These are phyloP conservation scores for Rhagonycha fulva DNA, from an alignment of 2,888 invertebrate genomes.

Conservation along the genomic window DNA sequence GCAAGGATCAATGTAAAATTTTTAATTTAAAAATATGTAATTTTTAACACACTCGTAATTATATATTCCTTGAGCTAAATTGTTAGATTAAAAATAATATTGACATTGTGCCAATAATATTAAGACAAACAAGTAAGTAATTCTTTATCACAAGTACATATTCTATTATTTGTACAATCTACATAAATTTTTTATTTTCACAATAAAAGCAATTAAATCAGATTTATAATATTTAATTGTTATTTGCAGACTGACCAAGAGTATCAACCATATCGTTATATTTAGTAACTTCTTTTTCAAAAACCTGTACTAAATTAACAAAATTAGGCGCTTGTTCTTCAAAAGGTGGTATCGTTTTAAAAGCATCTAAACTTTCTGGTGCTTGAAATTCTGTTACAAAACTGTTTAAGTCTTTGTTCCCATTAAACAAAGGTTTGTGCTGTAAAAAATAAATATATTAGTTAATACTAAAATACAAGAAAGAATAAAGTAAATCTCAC, in stretches of 20 bases:
- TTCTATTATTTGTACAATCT: constrained; percentile 30
- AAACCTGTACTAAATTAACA: constrained; percentile 71
- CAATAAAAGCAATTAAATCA: constrained; percentile 1
- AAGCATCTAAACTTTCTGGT: neutral
- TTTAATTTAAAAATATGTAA: constrained; percentile 7
- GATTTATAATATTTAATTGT: constrained; percentile 37
- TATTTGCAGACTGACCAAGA: constrained; percentile 68
- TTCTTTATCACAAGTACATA: constrained; percentile 28
- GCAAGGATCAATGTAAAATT: constrained; percentile 22
- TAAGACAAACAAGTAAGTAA: constrained; percentile 12
- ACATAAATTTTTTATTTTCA: constrained; percentile 22
- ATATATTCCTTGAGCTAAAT: constrained; percentile 19
- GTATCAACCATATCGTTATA: constrained; percentile 78
- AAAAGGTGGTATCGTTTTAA: constrained; percentile 55
- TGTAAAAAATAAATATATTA: neutral
- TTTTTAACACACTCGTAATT: neutral
- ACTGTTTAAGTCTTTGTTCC: neutral
- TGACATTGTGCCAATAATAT: constrained; percentile 3
- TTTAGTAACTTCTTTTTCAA: constrained; percentile 74
- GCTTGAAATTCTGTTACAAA: neutral
- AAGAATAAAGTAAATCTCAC: neutral
- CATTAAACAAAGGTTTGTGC: neutral
- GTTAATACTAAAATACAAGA: neutral
- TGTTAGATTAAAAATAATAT: constrained; percentile 2
- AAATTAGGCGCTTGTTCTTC: constrained; percentile 64